Evolutionary conservation across 2,113 vertebrate genomes (phyloP), one percentile per base, ranked within the genome.

Genomic region (Engraulis encrasicolus): DNA sequence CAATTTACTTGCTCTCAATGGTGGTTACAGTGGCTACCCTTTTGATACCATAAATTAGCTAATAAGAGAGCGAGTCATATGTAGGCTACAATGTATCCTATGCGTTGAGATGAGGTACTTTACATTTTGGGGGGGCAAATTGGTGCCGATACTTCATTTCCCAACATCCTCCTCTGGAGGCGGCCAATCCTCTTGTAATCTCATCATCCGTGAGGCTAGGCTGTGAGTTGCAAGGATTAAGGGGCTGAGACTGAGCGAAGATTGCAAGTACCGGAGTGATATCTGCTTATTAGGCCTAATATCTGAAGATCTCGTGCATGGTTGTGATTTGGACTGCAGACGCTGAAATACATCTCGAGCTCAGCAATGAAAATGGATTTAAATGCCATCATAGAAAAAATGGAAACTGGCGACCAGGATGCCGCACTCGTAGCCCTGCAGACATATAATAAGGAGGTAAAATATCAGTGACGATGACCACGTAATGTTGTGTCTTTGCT

Each of bases 361-460:
- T 82, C 85, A 83, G 78, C n/a, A 19, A 89, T 45, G 82, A 91
- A 91, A 19, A 98, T 98, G 97, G 96, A 98, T 85, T 91, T 97
- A 84, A 88, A 91, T 88, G 88, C 54, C 0, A 93, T 96, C 31
- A 95, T 97, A 15, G 94, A 95, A 84, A 94, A 95, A 0, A 89
- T 98, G 93, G 96, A 97, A 91, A 93, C 92, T 0, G 96, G 96
- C 15, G 92, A 96, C 23, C 96, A 98, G 80, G 95, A 97, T 74
- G 80, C 86, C 0, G 93, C 94, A 20, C 81, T 97, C 86, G 89
- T 86, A 77, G 96, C 96, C 71, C 90, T 99, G 61, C 96, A 94
- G 91, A 84, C 89, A 50, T 97, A 95, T 92, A 99, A 97, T 90
- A 86, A 86, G 81, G 87, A 95, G 95, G 95, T 95, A 93, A 84